Conservation (phyloP, 2,888 invertebrate species). For the Argyresthia goedartella region DNA sequence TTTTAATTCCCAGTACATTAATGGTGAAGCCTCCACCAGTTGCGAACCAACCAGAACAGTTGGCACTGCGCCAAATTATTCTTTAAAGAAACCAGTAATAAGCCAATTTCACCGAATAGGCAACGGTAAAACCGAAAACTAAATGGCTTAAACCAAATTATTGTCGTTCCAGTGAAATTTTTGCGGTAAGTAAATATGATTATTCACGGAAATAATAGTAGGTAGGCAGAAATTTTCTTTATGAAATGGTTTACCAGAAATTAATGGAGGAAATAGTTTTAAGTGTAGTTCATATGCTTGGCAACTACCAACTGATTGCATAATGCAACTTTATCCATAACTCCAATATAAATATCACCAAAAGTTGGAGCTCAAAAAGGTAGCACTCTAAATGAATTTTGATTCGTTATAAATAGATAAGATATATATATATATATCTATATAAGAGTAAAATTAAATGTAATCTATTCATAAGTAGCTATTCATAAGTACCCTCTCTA, state of each 20-base stretch:
- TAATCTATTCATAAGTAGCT: too few species aligned
- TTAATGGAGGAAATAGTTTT: too few species aligned
- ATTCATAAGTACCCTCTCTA: too few species aligned
- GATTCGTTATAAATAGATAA: too few species aligned
- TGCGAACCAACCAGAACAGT: slow-evolving; percentile 34
- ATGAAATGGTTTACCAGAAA: not conserved
- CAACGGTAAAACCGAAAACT: not conserved
- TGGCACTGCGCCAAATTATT: slow-evolving; percentile 61
- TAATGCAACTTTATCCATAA: not conserved
- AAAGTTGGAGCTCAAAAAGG: not conserved
- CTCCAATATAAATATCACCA: not conserved
- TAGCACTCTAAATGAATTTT: too few species aligned
- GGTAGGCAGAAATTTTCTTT: not conserved
- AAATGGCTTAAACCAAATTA: too few species aligned
- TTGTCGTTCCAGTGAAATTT: too few species aligned
- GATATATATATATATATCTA: too few species aligned
- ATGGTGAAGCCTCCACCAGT: slow-evolving; percentile 58
- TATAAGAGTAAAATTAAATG: too few species aligned
- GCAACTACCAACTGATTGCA: not conserved
- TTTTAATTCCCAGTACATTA: slow-evolving; percentile 41
- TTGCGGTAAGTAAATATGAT: not conserved
- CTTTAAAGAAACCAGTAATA: slow-evolving; percentile 52
- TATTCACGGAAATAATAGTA: not conserved
- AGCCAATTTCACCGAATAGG: slow-evolving; percentile 39
- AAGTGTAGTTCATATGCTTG: not conserved